Evolutionary conservation across 2,888 invertebrate species (phyloP).

Genomic region (Bedellia somnulentella): DNA sequence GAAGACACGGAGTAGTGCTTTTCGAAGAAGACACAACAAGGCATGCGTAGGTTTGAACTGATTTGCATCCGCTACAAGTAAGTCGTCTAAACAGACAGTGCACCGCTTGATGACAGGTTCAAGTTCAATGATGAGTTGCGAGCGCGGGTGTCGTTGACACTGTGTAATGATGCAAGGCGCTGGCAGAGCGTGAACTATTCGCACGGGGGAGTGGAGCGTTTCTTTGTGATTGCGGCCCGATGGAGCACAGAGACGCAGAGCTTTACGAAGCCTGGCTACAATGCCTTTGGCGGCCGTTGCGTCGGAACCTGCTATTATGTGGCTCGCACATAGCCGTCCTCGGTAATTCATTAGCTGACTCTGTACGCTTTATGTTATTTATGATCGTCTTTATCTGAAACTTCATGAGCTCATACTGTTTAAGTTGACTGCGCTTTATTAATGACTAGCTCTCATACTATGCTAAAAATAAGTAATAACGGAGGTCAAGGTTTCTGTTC

Average conservation of each 20-base stretch:
- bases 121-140: conserved; percentile 30
- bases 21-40: no score
- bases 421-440: no score
- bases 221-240: conserved; percentile 16
- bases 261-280: no score
- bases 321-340: conserved; percentile 26
- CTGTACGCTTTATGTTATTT: conserved; percentile 42
- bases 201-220: conserved; percentile 21
- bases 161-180: conserved; percentile 31
- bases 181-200: conserved; percentile 37
- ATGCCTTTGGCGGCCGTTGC: conserved; percentile 20
- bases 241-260: conserved; percentile 5
- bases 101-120: conserved; percentile 14
- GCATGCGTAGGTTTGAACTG: no score
- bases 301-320: conserved; percentile 27
- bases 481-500: no score
- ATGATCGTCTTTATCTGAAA: no score
- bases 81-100: no score
- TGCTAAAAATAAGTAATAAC: no score
- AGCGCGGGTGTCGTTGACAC: conserved; percentile 41
- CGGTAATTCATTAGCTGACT: conserved; percentile 53
- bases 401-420: no score
- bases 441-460: no score
- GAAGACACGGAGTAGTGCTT: no score
- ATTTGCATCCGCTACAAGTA: no score